A percentile compares a stretch with the other conserved stretches of the same genome.
phyloP scores from a whole-genome alignment of 1,140 invertebrate species.

The Euwallacea fornicatus region DNA sequence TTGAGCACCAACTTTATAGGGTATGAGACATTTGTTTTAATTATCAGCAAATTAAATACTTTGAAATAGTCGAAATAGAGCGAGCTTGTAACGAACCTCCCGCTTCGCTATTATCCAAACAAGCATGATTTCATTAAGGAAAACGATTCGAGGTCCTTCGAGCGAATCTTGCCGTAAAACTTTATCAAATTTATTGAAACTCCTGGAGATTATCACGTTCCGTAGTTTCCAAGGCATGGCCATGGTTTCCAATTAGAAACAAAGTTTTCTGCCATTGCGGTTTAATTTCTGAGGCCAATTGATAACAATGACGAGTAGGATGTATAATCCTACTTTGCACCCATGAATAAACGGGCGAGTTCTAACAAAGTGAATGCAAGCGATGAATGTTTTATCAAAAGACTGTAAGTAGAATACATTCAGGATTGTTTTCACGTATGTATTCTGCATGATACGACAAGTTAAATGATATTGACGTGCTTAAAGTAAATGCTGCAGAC shows the following conservation, averaged over 20 bases:
- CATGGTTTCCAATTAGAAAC: neutral
- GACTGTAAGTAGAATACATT: neutral
- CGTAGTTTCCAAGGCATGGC: neutral
- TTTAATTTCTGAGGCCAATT: too few relatives aligned
- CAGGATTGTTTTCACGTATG: slow-evolving; percentile 5
- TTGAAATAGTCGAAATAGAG: too few relatives aligned
- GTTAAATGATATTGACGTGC: slow-evolving; percentile 5
- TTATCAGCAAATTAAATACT: too few relatives aligned
- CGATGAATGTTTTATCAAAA: slow-evolving; percentile 17
- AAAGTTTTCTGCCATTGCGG: neutral
- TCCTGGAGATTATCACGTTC: neutral
- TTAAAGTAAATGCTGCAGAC: neutral
- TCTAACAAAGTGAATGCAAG: slow-evolving; percentile 5
- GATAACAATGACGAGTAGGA: too few relatives aligned
- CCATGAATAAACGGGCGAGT: neutral
- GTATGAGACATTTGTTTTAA: too few relatives aligned
- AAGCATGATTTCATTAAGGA: too few relatives aligned
- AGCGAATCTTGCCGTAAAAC: too few relatives aligned
- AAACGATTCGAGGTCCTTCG: too few relatives aligned
- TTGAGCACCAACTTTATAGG: too few relatives aligned
- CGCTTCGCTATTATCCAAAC: too few relatives aligned
- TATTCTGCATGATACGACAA: slow-evolving; percentile 13
- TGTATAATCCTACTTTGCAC: neutral
- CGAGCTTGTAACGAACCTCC: too few relatives aligned
- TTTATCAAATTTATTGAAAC: neutral